Evolutionary conservation across 1,140 invertebrate genomes (phyloP).

Genomic region (Leptopilina clavipes): DNA sequence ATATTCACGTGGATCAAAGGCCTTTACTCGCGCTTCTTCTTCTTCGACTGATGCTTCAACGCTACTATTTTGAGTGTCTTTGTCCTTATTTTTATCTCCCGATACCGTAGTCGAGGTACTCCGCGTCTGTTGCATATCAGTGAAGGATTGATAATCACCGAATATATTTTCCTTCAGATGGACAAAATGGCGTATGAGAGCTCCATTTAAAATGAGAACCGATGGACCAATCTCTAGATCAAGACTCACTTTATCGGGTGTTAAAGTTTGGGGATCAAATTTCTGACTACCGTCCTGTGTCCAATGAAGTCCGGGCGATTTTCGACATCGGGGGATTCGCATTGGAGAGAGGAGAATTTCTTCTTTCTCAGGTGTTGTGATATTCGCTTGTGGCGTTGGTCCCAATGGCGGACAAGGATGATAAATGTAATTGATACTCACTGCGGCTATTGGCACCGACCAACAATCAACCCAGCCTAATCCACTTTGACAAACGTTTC

Average conservation of each 20-base stretch:
- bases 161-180: slow-evolving; percentile 97
- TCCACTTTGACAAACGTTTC: slow-evolving; percentile 87
- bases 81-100: slow-evolving; percentile 70
- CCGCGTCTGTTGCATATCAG: slow-evolving; percentile 87
- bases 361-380: slow-evolving; percentile 95
- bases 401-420: slow-evolving; percentile 92
- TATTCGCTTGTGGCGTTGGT: slow-evolving; percentile 90
- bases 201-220: slow-evolving; percentile 90
- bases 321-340: slow-evolving; percentile 86
- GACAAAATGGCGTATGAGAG: slow-evolving; percentile 90
- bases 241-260: slow-evolving; percentile 90
- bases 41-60: slow-evolving; percentile 74
- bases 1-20: slow-evolving; percentile 91
- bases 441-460: slow-evolving; percentile 93
- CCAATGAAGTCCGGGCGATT: slow-evolving; percentile 83
- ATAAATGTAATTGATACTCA: slow-evolving; percentile 93
- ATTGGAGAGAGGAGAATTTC: slow-evolving; percentile 93
- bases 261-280: slow-evolving; percentile 90
- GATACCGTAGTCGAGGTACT: slow-evolving; percentile 57
- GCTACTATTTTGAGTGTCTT: slow-evolving; percentile 71
- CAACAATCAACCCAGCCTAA: slow-evolving; percentile 96
- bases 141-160: slow-evolving; percentile 95
- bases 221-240: slow-evolving; percentile 96
- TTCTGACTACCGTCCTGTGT: slow-evolving; percentile 79
- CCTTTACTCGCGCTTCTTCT: slow-evolving; percentile 74